phyloP scores from a whole-genome alignment of 1,140 invertebrate species.

The Tachypleus tridentatus region DNA sequence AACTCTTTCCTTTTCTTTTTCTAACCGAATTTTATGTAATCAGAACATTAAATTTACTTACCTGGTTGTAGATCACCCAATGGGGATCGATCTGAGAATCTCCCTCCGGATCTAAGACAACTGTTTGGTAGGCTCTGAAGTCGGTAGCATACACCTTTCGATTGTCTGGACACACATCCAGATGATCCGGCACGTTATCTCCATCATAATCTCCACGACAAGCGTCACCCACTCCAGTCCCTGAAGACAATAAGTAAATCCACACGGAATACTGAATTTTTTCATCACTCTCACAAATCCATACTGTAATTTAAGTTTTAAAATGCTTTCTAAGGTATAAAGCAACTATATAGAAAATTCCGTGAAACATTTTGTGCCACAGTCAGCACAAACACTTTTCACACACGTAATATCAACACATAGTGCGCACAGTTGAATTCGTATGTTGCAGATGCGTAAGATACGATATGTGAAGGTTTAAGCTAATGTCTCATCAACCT shows the following conservation, averaged over 20 bases:
- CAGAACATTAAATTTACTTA: slow-evolving; percentile 15
- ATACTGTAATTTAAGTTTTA: background rate
- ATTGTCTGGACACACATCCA: slow-evolving; percentile 93
- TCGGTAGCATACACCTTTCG: slow-evolving; percentile 83
- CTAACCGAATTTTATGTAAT: no score
- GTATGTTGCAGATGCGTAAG: no score
- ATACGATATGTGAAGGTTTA: no score
- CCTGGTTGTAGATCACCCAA: slow-evolving; percentile 81
- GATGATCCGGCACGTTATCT: slow-evolving; percentile 61
- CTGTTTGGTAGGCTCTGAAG: slow-evolving; percentile 81
- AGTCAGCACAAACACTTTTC: no score
- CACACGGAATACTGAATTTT: no score
- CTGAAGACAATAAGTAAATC: slow-evolving; percentile 21
- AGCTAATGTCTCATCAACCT: no score
- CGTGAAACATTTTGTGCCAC: no score
- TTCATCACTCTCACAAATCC: background rate
- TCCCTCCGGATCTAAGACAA: slow-evolving; percentile 81
- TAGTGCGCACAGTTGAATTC: no score
- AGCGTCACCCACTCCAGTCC: slow-evolving; percentile 59
- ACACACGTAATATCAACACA: no score
- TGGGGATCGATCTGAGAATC: slow-evolving; percentile 87
- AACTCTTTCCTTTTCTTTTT: background rate
- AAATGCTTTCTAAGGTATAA: no score
- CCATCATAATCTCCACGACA: slow-evolving; percentile 77
- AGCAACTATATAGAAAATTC: no score